phyloP scores from a whole-genome alignment of 2,888 invertebrate species.

The Noctua fimbriata region DNA sequence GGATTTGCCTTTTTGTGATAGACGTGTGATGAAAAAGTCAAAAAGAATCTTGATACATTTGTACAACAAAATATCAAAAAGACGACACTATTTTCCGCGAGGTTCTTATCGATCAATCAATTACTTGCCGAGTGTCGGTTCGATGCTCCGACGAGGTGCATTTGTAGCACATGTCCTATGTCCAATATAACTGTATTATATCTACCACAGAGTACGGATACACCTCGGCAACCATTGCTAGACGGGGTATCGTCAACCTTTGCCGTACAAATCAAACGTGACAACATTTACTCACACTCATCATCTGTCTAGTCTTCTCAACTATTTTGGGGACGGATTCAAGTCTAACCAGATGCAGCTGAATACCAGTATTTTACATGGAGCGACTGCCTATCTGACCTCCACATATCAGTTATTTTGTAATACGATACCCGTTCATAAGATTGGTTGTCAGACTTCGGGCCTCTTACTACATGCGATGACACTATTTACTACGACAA shows the following conservation, averaged over 20 bases:
- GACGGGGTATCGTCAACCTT: neutral
- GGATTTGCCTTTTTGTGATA: neutral
- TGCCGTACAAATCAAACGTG: neutral
- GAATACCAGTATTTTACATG: neutral
- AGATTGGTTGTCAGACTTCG: neutral
- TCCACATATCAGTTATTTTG: neutral
- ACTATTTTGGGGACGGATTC: neutral
- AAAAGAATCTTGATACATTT: neutral
- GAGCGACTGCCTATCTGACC: neutral
- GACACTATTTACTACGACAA: neutral
- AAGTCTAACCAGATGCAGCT: neutral
- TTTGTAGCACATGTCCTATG: neutral
- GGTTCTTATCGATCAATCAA: constrained; percentile 42
- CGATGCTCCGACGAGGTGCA: constrained; percentile 4
- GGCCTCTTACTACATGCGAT: neutral
- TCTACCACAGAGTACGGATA: neutral
- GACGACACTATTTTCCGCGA: constrained; percentile 16
- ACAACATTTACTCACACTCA: neutral
- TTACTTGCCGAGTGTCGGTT: constrained; percentile 20
- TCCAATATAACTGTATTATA: neutral
- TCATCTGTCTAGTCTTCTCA: neutral
- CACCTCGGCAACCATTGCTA: neutral
- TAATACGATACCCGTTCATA: neutral
- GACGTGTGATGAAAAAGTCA: neutral
- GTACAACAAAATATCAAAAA: neutral